These are phyloP conservation scores for Ageneiosus marmoratus DNA, from an alignment of 2,113 vertebrate genomes.

Conservation along the genomic window DNA sequence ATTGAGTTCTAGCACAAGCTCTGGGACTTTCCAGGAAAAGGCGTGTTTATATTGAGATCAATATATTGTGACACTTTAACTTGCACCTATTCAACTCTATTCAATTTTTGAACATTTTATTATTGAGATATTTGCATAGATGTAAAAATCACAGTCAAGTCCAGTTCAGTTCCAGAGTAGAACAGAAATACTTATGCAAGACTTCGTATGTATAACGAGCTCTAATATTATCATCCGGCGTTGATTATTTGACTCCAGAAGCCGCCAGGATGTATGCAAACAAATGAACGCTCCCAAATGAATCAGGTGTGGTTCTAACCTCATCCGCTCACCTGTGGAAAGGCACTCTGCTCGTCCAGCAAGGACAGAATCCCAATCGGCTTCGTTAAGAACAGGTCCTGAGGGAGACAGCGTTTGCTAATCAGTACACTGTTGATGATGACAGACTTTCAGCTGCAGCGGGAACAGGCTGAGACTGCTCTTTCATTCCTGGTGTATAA, in stretches of 20 bases:
- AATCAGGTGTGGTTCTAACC: background rate
- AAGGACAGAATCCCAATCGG: constrained; percentile 75
- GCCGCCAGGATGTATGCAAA: constrained; percentile 19
- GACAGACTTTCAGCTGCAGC: background rate
- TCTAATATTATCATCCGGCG: background rate
- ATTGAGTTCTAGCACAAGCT: too few species aligned
- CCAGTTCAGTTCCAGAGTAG: background rate
- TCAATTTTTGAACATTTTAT: background rate
- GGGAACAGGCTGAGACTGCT: background rate
- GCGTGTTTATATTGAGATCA: background rate
- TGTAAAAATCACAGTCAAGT: background rate
- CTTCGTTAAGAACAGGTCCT: constrained; percentile 76
- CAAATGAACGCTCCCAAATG: constrained; percentile 13
- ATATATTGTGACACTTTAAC: background rate
- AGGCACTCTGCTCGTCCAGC: constrained; percentile 78
- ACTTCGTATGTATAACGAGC: background rate
- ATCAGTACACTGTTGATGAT: background rate
- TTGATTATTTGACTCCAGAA: background rate
- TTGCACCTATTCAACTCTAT: background rate
- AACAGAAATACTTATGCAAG: background rate
- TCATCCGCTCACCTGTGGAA: constrained; percentile 69
- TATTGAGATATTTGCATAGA: too few species aligned
- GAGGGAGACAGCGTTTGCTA: background rate
- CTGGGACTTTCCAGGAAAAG: background rate
- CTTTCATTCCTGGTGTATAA: too few species aligned